phyloP scores from a whole-genome alignment of 2,113 vertebrate species.

The Mormoops blainvillei region DNA sequence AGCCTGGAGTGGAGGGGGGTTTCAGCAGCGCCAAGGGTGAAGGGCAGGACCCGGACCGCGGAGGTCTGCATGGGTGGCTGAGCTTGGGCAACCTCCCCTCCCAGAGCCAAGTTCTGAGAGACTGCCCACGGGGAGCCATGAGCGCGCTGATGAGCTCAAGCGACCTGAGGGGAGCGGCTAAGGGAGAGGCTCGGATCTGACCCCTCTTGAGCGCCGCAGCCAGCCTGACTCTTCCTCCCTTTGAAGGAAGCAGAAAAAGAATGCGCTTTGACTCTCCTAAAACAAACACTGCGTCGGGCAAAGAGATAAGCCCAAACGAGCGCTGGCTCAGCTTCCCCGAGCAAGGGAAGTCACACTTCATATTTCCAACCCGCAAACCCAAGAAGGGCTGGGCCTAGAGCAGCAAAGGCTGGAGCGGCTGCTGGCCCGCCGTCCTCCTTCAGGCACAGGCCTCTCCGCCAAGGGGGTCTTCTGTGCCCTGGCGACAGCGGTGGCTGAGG shows the following conservation, averaged over 20 bases:
- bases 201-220: not conserved
- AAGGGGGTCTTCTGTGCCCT: not conserved
- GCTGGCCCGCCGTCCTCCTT: not conserved
- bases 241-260: slow-evolving; percentile 54
- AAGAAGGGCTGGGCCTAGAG: rapidly evolving
- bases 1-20: too few relatives aligned
- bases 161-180: not conserved
- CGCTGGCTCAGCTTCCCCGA: not conserved
- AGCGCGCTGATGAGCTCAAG: not conserved
- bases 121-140: rapidly evolving
- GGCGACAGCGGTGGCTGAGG: not conserved
- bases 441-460: not conserved
- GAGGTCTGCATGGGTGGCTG: rapidly evolving
- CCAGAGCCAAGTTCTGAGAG: not conserved
- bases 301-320: slow-evolving; percentile 32
- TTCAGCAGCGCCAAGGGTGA: not conserved
- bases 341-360: slow-evolving; percentile 72
- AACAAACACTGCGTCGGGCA: slow-evolving; percentile 46
- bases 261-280: slow-evolving; percentile 62
- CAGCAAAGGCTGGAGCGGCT: not conserved
- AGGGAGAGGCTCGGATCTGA: not conserved
- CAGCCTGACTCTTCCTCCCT: not conserved
- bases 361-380: not conserved
- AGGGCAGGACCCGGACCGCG: not conserved
- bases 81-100: not conserved